Percentiles rank a stretch among this genome's conserved stretches.
These are phyloP conservation scores for Anguilla megastoma DNA, from an alignment of 2,797 vertebrate genomes.

Conservation along the genomic window DNA sequence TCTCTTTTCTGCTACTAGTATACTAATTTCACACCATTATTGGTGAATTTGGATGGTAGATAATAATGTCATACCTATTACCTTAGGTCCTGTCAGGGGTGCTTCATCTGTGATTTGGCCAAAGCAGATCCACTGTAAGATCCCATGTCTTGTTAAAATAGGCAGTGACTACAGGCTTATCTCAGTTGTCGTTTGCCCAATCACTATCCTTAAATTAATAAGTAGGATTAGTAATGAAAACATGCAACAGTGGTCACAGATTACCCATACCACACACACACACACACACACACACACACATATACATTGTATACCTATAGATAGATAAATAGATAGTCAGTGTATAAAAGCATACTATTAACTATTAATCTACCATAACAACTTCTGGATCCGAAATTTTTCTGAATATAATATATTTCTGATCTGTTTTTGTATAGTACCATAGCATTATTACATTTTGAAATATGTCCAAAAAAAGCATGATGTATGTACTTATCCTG, in stretches of 20 bases:
- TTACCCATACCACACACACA: background rate
- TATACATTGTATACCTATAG: too few species aligned
- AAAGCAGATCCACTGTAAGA: background rate
- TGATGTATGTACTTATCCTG: background rate
- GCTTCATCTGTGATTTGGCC: background rate
- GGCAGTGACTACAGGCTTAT: background rate
- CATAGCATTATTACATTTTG: background rate
- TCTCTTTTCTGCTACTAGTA: background rate
- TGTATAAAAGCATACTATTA: background rate
- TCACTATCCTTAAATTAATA: slow-evolving; percentile 18
- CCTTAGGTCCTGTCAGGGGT: background rate
- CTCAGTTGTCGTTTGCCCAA: background rate
- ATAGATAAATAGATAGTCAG: background rate
- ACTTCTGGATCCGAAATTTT: background rate
- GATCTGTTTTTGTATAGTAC: background rate
- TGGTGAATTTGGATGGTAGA: background rate
- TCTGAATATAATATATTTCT: background rate
- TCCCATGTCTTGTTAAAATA: slow-evolving; percentile 1
- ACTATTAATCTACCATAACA: background rate
- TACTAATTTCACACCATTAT: background rate
- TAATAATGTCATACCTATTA: background rate
- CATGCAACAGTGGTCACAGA: background rate
- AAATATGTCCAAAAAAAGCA: background rate
- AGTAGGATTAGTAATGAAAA: slow-evolving; percentile 31
- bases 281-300: too few species aligned